Evolutionary conservation across 37 sponge, comb jelly and placozoan genomes (phyloP), one percentile per base, ranked within the genome.

Genomic region (Amphimedon queenslandica): DNA sequence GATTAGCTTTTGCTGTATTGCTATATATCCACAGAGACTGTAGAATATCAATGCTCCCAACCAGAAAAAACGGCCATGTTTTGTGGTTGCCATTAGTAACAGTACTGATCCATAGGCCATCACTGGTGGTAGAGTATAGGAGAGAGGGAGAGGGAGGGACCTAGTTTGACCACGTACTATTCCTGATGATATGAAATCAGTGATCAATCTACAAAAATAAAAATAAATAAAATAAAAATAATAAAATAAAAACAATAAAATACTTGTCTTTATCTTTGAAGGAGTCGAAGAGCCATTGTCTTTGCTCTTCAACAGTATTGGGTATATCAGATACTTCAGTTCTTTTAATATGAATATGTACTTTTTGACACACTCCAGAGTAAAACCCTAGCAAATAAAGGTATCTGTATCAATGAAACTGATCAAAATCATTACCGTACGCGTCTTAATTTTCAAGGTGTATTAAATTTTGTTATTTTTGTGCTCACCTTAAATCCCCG

Each of bases 311-410:
- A 28, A 58, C 28, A 58, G 31, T 35, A 78, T 63, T 32, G 23
- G 94, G 94, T 35, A 93, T 64, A 3, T 84, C 82, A 11, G 10
- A 57, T 32, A 84, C 73, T 8, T 72, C 82, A 13, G 56, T 60
- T 53, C 90, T 55, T 18, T 64, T 72, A 28, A 93, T 29, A 66
- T 89, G 90, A 32, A 93, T 68, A 43, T 93, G 94, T 2, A 93
- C 90, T 40, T 65, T 69, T 3, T 37, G 23, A 41, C 87, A 86
- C 3, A 53, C 28, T 0, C 90, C 87, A 63, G 70, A 77, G 29
- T 77, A 73, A 66, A 90, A 93, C 4, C 72, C 93, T 92, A 31
- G 0, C 42, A 67, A 4, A 43, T 2, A 38, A 39, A 73, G 8
- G 13, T 8, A 47, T 47, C 8, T 47, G 53, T 47, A 8, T 18